Conservation (phyloP, 2,113 vertebrate genomes). For the Proterorhinus semilunaris region DNA sequence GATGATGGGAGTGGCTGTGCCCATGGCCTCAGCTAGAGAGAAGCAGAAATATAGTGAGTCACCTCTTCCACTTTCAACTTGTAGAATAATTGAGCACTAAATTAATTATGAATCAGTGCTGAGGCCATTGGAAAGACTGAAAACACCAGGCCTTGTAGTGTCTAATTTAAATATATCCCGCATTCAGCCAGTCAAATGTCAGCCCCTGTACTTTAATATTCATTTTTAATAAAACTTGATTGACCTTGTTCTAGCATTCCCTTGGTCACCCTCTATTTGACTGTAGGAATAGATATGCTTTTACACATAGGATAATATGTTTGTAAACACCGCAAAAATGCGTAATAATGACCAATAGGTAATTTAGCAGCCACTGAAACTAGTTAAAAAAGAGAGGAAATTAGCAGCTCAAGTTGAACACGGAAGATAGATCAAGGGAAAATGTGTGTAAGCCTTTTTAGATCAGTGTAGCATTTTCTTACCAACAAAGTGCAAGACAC, state of each 20-base stretch:
- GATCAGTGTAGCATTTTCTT: no score
- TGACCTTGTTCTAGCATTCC: neutral
- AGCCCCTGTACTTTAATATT: neutral
- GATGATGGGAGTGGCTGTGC: conserved; percentile 84
- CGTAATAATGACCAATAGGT: no score
- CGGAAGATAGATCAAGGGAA: no score
- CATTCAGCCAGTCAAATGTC: neutral
- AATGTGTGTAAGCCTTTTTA: no score
- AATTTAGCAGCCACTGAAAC: no score
- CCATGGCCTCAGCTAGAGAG: conserved; percentile 82
- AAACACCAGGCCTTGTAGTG: neutral
- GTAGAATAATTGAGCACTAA: conserved; percentile 3
- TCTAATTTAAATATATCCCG: conserved; percentile 6
- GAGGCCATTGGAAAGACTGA: neutral
- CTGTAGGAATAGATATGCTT: no score
- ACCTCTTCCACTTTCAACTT: neutral
- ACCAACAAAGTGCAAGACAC: no score
- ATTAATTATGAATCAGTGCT: neutral
- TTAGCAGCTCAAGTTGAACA: no score
- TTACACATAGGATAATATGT: no score
- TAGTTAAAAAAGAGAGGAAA: no score
- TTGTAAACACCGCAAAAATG: no score
- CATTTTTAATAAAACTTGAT: neutral
- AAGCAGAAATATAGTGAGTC: neutral
- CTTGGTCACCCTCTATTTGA: neutral